Percentiles rank a stretch among this genome's conserved stretches.
Evolutionary conservation across 1,140 invertebrate species (phyloP).

Genomic region (Acromyrmex echinatior): DNA sequence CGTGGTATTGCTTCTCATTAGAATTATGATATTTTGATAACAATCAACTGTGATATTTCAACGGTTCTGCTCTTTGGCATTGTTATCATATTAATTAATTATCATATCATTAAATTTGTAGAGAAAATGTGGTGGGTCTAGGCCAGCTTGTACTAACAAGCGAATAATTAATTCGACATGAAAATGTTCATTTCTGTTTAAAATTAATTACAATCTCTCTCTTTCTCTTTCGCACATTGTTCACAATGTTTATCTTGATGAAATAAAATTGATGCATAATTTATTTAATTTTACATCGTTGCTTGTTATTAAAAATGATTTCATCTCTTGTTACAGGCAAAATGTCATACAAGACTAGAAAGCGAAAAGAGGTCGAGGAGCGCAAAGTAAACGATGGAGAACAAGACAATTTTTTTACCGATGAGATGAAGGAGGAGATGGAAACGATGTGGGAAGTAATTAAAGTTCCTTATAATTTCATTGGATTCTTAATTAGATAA

Average conservation of each 20-base stretch:
- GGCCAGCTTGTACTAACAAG: background rate
- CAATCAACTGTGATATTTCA: conserved; percentile 43
- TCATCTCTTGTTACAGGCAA: conserved; percentile 59
- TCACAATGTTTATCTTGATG: background rate
- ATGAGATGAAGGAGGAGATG: conserved; percentile 78
- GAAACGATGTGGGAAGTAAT: conserved; percentile 84
- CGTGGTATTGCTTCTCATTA: background rate
- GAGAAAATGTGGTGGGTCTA: background rate
- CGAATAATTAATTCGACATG: background rate
- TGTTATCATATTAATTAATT: conserved; percentile 26
- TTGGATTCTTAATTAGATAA: background rate
- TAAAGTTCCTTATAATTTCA: background rate
- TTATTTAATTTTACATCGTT: background rate
- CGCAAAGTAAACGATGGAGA: conserved; percentile 75
- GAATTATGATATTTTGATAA: conserved; percentile 15
- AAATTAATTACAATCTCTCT: background rate
- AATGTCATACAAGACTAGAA: conserved; percentile 76
- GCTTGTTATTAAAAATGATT: conserved; percentile 10
- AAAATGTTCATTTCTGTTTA: background rate
- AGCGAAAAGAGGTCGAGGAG: conserved; percentile 76
- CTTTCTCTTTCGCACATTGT: background rate
- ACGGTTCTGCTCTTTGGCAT: background rate
- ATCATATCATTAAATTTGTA: conserved; percentile 10
- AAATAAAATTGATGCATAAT: background rate
- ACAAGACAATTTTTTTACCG: conserved; percentile 78